Base-by-base conservation (phyloP, 2,797 vertebrate genomes). In the Iguana delicatissima region DNA sequence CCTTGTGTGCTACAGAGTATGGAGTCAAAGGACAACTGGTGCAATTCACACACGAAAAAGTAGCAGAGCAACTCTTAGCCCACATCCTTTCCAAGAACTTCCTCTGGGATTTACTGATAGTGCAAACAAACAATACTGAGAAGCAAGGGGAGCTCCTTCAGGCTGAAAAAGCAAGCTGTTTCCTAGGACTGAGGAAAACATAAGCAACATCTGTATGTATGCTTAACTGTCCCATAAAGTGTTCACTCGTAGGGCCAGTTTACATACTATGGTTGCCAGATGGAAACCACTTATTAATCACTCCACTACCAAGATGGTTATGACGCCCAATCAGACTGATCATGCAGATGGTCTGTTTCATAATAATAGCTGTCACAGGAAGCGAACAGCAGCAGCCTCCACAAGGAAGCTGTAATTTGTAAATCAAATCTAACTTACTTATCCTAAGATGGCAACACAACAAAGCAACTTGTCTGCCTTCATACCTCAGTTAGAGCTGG, bases 381-480 rank as follows among this genome's bases (percentile, higher is more conserved):
- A 57, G 35, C 4, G 26, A 69, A 29, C 46, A 64, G 42, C 46
- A 84, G 62, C 64, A 46, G 35, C 67, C 67, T 7, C 13, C 12
- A 18, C 32, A 50, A 50, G 55, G 29, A 32, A 52, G 22, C 59
- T 16, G 3, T 52, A 35, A 59, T 2, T 57, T 57, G 35, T 82
- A 88, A 82, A 80, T 59, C 16, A 46, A 57, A 26, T 20, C 26
- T 55, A 35, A 91, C 67, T 93, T 32, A 91, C 93, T 94, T 92
- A 85, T 94, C 93, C 93, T 67, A 80, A 0, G 0, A 26, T 92
- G 88, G 85, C 90, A 89, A 35, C 1, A 88, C 0, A 89, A 79
- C 88, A 93, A 93, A 92, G 92, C 93, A 95, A 94, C 94, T 92
- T 90, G 93, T 89, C 90, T 94, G 0, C 2, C 67, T 88, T 77